Conservation (phyloP, 35 echinoderm and acorn worm genomes). For the Lytechinus variegatus region DNA sequence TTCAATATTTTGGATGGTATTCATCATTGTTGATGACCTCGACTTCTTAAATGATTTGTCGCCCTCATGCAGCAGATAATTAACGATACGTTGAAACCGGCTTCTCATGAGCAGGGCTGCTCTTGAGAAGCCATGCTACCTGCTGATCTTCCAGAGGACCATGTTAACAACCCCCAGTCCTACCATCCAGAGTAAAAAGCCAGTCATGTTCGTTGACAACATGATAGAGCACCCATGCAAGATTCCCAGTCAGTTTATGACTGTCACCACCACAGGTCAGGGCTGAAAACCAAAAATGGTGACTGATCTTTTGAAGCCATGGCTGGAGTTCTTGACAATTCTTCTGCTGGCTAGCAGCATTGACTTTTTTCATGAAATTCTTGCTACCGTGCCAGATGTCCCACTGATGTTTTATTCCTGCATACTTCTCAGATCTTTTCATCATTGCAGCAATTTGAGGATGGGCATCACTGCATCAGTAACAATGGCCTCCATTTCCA, state of each 20-base stretch:
- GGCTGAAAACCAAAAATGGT: conserved; percentile 58
- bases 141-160: background rate
- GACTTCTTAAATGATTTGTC: too few relatives aligned
- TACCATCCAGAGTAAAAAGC: background rate
- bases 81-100: too few relatives aligned
- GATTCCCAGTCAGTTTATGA: background rate
- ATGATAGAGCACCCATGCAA: conserved; percentile 32
- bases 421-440: conserved; percentile 49
- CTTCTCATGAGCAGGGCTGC: conserved; percentile 8
- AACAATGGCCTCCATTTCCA: conserved; percentile 44
- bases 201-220: conserved; percentile 63
- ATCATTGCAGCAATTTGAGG: conserved; percentile 39
- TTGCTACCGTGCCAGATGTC: conserved; percentile 69
- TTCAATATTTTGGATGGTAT: conserved; percentile 39
- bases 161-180: background rate
- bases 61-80: too few relatives aligned
- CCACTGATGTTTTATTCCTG: conserved; percentile 32
- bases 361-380: conserved; percentile 43
- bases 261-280: background rate
- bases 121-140: background rate
- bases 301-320: conserved; percentile 45
- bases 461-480: conserved; percentile 70
- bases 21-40: too few relatives aligned
- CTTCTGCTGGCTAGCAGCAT: conserved; percentile 22
- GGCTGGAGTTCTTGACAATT: conserved; percentile 18